These are phyloP conservation scores for Ypsolopha scabrella DNA, from an alignment of 2,888 invertebrate species.

Conservation along the genomic window DNA sequence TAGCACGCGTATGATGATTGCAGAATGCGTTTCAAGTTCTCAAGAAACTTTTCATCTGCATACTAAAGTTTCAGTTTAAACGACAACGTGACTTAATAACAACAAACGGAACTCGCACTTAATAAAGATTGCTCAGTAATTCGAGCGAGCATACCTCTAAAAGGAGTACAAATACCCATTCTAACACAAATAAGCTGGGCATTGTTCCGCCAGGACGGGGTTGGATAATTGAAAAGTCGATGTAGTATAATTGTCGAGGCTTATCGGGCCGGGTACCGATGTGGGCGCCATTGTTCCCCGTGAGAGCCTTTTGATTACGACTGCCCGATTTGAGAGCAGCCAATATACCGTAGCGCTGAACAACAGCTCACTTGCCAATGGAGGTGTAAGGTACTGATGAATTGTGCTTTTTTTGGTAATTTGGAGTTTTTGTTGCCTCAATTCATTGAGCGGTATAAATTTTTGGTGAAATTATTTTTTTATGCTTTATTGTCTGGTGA, in stretches of 20 bases:
- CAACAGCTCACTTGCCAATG: conserved; percentile 61
- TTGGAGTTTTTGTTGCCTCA: no score
- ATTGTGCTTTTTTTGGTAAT: no score
- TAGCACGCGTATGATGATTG: no score
- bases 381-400: conserved; percentile 8
- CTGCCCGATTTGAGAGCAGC: conserved; percentile 44
- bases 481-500: no score
- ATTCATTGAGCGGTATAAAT: no score
- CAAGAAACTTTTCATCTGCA: background rate
- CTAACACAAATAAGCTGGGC: conserved; percentile 65
- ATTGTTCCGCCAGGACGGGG: conserved; percentile 58
- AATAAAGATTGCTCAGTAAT: conserved; percentile 1
- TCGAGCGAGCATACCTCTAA: conserved; percentile 20
- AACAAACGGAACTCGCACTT: conserved; percentile 5
- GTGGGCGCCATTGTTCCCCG: conserved; percentile 66
- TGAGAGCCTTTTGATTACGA: conserved; percentile 67
- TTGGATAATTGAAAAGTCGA: conserved; percentile 70
- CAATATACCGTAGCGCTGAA: conserved; percentile 63
- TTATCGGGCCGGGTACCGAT: conserved; percentile 63
- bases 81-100: no score
- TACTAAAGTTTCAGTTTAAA: background rate
- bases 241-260: conserved; percentile 69
- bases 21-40: no score
- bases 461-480: no score
- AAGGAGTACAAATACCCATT: conserved; percentile 57